Conservation (phyloP, 1,140 invertebrate species). For the Hermetia illucens region DNA sequence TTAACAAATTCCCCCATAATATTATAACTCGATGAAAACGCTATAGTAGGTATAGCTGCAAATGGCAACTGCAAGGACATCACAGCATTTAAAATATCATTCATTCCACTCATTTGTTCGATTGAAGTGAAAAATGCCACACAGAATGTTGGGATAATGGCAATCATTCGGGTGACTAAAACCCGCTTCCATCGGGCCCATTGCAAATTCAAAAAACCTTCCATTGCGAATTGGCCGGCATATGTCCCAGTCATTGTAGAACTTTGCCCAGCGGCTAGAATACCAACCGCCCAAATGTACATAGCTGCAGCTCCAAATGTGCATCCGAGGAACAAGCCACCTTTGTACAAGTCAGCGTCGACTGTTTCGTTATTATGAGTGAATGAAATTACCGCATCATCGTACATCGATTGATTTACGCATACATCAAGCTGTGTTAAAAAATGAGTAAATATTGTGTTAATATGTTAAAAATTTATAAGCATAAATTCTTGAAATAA, state of each 20-base stretch:
- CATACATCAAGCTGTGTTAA: slow-evolving; percentile 26
- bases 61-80: slow-evolving; percentile 78
- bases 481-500: no score
- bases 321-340: slow-evolving; percentile 74
- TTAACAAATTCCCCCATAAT: slow-evolving; percentile 79
- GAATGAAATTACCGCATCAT: slow-evolving; percentile 23
- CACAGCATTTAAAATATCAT: slow-evolving; percentile 80
- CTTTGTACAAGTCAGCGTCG: slow-evolving; percentile 69
- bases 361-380: slow-evolving; percentile 33
- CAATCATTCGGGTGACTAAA: slow-evolving; percentile 70
- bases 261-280: slow-evolving; percentile 79
- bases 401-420: slow-evolving; percentile 20
- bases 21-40: slow-evolving; percentile 64
- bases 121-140: slow-evolving; percentile 58
- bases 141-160: slow-evolving; percentile 76
- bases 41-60: slow-evolving; percentile 72
- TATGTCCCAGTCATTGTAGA: slow-evolving; percentile 81
- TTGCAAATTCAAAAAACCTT: slow-evolving; percentile 78
- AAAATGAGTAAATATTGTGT: background rate
- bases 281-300: slow-evolving; percentile 84
- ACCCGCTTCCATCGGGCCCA: slow-evolving; percentile 85
- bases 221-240: slow-evolving; percentile 64
- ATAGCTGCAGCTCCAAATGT: slow-evolving; percentile 64
- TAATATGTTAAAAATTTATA: background rate
- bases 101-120: slow-evolving; percentile 64